phyloP scores from a whole-genome alignment of 2,113 vertebrate species.

The Engraulis encrasicolus region DNA sequence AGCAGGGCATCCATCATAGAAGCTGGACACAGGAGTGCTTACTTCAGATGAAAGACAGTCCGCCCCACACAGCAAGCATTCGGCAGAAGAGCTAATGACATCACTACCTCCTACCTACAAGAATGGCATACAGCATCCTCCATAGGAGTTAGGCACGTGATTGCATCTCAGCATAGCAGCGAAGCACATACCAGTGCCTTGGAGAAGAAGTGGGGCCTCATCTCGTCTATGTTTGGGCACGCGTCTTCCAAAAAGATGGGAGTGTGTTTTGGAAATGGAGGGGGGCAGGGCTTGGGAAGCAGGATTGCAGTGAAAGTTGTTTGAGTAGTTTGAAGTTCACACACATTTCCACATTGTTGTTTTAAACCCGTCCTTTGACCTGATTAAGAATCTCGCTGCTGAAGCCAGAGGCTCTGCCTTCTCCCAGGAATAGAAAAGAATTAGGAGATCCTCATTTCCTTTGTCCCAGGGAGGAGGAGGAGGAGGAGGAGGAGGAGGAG shows the following conservation, averaged over 20 bases:
- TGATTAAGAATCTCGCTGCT: background rate
- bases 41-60: too few relatives aligned
- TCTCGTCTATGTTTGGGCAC: background rate
- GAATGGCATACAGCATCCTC: too few relatives aligned
- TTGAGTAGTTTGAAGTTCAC: constrained; percentile 23
- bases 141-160: background rate
- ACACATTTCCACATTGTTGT: constrained; percentile 16
- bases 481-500: constrained; percentile 12
- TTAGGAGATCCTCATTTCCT: constrained; percentile 38
- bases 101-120: too few relatives aligned
- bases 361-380: constrained; percentile 8
- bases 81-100: too few relatives aligned
- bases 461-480: constrained; percentile 15
- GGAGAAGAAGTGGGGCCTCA: background rate
- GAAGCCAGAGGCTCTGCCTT: constrained; percentile 35
- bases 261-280: background rate
- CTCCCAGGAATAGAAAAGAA: constrained; percentile 72
- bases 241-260: too few relatives aligned
- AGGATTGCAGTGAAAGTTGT: background rate
- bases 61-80: too few relatives aligned
- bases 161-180: too few relatives aligned
- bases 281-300: background rate
- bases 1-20: too few relatives aligned
- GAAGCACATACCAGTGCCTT: too few relatives aligned
- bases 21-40: too few relatives aligned